Conservation (phyloP, 2,113 vertebrate species). For the Pseudonaja textilis region DNA sequence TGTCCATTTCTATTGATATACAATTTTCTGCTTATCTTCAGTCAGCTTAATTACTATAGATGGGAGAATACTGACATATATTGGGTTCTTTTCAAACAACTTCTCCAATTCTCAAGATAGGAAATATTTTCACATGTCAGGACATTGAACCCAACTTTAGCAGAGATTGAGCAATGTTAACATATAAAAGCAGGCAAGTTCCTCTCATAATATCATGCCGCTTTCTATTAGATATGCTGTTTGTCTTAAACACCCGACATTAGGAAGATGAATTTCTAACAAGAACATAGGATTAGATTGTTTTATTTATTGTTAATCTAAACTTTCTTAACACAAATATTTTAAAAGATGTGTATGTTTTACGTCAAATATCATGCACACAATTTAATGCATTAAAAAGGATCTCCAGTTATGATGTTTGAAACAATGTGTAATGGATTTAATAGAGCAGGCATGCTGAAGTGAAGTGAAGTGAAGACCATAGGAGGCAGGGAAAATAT, state of each 20-base stretch:
- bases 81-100: conserved; percentile 11
- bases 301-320: conserved; percentile 39
- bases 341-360: conserved; percentile 8
- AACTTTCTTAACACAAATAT: conserved; percentile 29
- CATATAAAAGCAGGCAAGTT: conserved; percentile 26
- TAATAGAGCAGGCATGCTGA: background rate
- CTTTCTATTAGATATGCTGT: conserved; percentile 36
- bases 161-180: conserved; percentile 38
- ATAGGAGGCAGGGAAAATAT: background rate
- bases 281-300: conserved; percentile 38
- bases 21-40: conserved; percentile 55
- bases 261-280: conserved; percentile 53
- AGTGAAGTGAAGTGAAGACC: background rate
- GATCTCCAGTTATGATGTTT: background rate
- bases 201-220: conserved; percentile 44
- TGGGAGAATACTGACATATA: conserved; percentile 38
- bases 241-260: conserved; percentile 48
- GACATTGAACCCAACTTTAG: conserved; percentile 44
- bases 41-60: conserved; percentile 21
- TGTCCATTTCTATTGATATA: conserved; percentile 59
- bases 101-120: conserved; percentile 39
- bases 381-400: background rate
- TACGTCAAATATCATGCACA: background rate
- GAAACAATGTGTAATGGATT: background rate
- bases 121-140: conserved; percentile 32